These are phyloP conservation scores for Alfaro cultratus DNA, from an alignment of 2,797 vertebrate species.

Conservation along the genomic window DNA sequence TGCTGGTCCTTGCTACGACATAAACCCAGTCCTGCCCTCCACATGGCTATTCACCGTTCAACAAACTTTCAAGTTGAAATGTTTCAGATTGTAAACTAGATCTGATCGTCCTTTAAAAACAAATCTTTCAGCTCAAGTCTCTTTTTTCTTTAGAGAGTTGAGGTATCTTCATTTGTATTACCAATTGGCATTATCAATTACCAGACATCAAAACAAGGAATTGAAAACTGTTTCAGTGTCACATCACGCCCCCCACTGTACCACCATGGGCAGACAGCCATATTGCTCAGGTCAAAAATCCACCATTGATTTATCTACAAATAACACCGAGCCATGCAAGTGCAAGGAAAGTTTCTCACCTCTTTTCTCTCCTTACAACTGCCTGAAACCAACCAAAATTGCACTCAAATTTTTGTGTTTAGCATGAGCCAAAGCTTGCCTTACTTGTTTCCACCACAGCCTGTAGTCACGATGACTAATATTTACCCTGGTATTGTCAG, in stretches of 20 bases:
- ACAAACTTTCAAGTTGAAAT: neutral
- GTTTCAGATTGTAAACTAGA: neutral
- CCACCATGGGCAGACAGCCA: neutral
- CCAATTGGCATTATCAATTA: neutral
- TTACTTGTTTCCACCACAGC: constrained; percentile 34
- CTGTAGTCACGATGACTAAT: constrained; percentile 63
- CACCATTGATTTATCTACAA: neutral
- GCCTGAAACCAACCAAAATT: constrained; percentile 40
- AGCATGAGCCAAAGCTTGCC: constrained; percentile 36
- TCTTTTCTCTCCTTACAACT: neutral
- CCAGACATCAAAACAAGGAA: neutral
- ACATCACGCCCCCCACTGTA: neutral
- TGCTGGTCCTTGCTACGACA: neutral
- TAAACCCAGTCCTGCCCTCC: neutral
- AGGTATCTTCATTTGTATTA: neutral
- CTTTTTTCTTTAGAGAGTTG: too few relatives aligned
- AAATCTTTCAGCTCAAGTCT: too few relatives aligned
- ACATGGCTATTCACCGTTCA: neutral
- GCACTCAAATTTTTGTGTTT: constrained; percentile 35
- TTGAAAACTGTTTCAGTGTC: neutral
- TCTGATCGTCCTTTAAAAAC: neutral
- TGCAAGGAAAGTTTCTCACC: neutral
- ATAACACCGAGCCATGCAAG: neutral
- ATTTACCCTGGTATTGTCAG: constrained; percentile 66
- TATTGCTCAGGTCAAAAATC: neutral